Conservation (phyloP, 2,797 vertebrate species). For the Clarias laeviceps region DNA sequence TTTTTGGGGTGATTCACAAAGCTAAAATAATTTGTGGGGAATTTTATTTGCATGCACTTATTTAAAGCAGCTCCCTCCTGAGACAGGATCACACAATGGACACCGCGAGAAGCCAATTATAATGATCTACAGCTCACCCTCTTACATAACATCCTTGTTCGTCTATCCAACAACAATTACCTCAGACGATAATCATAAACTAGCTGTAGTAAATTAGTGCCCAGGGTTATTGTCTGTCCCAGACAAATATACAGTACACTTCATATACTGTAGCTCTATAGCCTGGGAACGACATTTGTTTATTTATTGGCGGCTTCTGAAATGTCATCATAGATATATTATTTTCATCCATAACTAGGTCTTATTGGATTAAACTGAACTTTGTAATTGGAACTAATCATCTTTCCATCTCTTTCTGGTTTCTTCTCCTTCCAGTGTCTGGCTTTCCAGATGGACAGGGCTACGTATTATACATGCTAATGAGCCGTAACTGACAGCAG, state of each 20-base stretch:
- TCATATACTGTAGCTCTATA: not conserved
- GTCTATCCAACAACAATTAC: not conserved
- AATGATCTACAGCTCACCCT: slow-evolving; percentile 5
- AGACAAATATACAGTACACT: not conserved
- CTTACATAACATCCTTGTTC: not conserved
- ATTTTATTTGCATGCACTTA: not conserved
- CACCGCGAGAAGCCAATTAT: not conserved
- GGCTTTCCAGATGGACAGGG: not conserved
- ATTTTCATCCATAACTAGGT: not conserved
- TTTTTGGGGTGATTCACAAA: not conserved
- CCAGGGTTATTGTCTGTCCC: not conserved
- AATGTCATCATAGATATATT: not conserved
- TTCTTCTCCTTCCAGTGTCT: not conserved
- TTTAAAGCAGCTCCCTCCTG: not conserved
- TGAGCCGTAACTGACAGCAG: not conserved
- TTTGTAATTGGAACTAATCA: not conserved
- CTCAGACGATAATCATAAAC: not conserved
- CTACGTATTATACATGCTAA: not conserved
- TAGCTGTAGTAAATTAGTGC: not conserved
- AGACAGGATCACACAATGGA: not conserved
- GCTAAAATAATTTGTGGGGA: not conserved
- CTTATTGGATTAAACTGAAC: not conserved
- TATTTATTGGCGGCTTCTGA: not conserved
- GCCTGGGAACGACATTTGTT: not conserved
- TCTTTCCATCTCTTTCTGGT: not conserved